Evolutionary conservation across 2,888 invertebrate genomes (phyloP).

Genomic region (Uloborus plumipes): DNA sequence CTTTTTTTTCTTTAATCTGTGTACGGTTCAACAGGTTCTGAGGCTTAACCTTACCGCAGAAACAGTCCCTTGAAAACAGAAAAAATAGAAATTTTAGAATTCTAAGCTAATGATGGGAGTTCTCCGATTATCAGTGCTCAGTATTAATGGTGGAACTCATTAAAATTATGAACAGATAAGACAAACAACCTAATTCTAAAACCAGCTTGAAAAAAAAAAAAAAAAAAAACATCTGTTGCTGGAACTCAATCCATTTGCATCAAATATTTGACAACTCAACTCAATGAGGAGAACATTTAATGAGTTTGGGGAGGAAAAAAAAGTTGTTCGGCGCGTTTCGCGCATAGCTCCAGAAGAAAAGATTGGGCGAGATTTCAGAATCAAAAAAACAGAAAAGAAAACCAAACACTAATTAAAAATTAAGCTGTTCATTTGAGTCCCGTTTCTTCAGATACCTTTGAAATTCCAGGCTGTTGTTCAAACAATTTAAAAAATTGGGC

Average conservation of each 20-base stretch:
- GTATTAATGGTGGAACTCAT: constrained; percentile 12
- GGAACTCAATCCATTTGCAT: constrained; percentile 57
- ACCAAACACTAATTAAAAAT: constrained; percentile 58
- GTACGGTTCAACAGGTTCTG: too few species aligned
- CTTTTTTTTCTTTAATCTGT: too few species aligned
- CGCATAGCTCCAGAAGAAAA: constrained; percentile 33
- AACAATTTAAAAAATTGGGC: constrained; percentile 42
- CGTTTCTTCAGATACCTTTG: constrained; percentile 39
- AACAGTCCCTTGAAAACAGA: too few species aligned
- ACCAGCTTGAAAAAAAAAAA: constrained; percentile 10
- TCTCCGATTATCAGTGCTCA: too few species aligned
- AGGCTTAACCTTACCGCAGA: too few species aligned
- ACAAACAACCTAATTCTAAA: constrained; percentile 33
- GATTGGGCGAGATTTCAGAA: neutral
- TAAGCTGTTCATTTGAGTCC: constrained; percentile 62
- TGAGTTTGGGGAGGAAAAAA: constrained; percentile 40
- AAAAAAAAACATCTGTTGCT: constrained; percentile 15
- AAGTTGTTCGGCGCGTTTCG: constrained; percentile 28
- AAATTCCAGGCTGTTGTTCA: constrained; percentile 47
- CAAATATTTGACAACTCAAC: constrained; percentile 58
- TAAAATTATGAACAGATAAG: constrained; percentile 56
- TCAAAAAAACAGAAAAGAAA: neutral
- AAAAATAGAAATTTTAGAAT: too few species aligned
- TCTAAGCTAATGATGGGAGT: too few species aligned
- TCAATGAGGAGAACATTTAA: constrained; percentile 55